Evolutionary conservation across 2,113 vertebrate species (phyloP).

Genomic region (Pollachius pollachius): DNA sequence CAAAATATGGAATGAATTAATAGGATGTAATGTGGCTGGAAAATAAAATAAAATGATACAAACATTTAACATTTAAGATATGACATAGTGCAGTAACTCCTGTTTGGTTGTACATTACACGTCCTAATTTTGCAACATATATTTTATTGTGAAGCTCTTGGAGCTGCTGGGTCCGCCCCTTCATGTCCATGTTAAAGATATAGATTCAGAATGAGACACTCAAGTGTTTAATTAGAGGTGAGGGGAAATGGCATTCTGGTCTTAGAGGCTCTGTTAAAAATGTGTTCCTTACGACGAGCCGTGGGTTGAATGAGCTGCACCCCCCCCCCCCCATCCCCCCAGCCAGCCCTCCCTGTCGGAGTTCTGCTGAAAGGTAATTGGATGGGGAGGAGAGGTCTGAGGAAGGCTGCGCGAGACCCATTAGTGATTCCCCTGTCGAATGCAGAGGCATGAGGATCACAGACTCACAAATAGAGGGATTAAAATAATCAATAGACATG

Average conservation of each 20-base stretch:
- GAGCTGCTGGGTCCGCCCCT: no score
- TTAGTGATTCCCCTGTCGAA: constrained; percentile 80
- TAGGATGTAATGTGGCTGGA: no score
- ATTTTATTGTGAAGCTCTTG: no score
- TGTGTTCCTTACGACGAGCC: constrained; percentile 59
- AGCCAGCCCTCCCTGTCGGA: constrained; percentile 52
- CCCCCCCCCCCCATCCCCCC: constrained; percentile 34
- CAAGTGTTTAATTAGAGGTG: constrained; percentile 60
- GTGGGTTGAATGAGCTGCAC: constrained; percentile 45
- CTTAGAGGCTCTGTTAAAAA: constrained; percentile 64
- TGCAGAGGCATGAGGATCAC: constrained; percentile 79
- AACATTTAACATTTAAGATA: no score
- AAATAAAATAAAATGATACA: no score
- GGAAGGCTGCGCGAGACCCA: constrained; percentile 75
- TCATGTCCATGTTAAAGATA: no score
- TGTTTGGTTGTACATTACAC: no score
- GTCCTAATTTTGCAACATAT: no score
- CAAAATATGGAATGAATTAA: no score
- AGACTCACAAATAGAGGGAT: constrained; percentile 83
- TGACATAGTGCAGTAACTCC: no score
- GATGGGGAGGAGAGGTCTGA: constrained; percentile 77
- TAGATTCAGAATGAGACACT: no score
- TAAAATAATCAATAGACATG: constrained; percentile 84
- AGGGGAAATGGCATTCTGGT: constrained; percentile 56
- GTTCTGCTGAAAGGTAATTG: constrained; percentile 79